A percentile compares a stretch with the other conserved stretches of the same genome.
phyloP scores from a whole-genome alignment of 2,888 invertebrate genomes.

The Leptinotarsa haldemani region DNA sequence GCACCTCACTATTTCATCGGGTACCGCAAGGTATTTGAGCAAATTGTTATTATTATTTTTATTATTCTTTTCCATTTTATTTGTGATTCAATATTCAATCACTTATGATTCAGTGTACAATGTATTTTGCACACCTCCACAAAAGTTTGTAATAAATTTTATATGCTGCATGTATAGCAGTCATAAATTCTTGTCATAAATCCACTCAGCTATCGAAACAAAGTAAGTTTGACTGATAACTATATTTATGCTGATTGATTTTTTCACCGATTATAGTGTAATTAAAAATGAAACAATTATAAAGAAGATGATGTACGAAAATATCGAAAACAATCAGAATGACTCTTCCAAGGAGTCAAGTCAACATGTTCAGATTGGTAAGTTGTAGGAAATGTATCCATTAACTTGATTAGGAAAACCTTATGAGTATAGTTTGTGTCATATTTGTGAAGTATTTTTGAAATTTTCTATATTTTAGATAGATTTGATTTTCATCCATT shows the following conservation, averaged over 20 bases:
- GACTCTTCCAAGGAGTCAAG: no score
- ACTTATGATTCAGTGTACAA: no score
- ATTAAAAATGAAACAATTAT: conserved; percentile 5
- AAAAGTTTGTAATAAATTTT: background rate
- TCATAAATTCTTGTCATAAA: background rate
- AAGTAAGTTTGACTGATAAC: background rate
- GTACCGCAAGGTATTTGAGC: no score
- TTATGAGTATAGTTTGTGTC: no score
- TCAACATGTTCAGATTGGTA: conserved; percentile 29
- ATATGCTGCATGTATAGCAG: background rate
- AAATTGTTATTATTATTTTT: no score
- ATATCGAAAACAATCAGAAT: conserved; percentile 17
- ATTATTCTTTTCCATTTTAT: no score
- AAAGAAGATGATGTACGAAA: conserved; percentile 21
- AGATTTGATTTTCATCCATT: no score
- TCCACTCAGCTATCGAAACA: background rate
- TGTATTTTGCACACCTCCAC: background rate
- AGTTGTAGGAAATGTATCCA: background rate
- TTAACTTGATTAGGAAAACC: no score
- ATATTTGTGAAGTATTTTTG: no score
- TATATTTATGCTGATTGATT: conserved; percentile 1
- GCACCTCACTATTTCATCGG: no score
- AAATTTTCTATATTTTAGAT: no score
- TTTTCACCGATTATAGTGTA: background rate
- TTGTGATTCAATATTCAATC: no score